Evolutionary conservation across 2,113 vertebrate genomes (phyloP), one percentile per base, ranked within the genome.

Genomic region (Machaerirhynchus nigripectus): DNA sequence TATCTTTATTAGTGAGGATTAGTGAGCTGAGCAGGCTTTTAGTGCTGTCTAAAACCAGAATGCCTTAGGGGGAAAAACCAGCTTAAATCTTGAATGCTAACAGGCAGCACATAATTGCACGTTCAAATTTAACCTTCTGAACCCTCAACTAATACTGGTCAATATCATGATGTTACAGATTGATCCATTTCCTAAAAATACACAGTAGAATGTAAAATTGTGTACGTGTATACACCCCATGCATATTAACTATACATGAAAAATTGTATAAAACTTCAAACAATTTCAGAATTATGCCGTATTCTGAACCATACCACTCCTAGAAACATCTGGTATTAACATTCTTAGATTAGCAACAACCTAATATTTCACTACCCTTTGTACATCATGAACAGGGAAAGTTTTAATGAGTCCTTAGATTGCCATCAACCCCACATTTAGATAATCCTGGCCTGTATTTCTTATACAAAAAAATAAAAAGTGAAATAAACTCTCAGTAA

Each of bases 211-310:
- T 11, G 15, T 3, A 46, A 6, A 70, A 4, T 7, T 6, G 13
- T 10, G 9, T 1, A 11, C 9, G 6, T 0, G 6, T 8, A 7
- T 4, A 27, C 2, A 11, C 27, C 1, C 5, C 24, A 11, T 19
- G 7, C 6, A 39, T 70, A 22, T 16, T 30, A 67, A 59, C 28
- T 50, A 14, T 2, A 59, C 7, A 42, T 42, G 6, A 42, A 77
- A 71, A 77, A 27, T 18, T 9, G 3, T 6, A 31, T 27, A 68
- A 44, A 74, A 18, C 12, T 37, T 61, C 3, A 46, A 73, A 39
- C 2, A 33, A 24, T 19, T 50, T 56, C 7, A 20, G 44, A 60
- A 22, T 65, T 76, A 33, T 16, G 52, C 17, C 1, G 1, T 28
- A 61, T 40, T 57, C 17, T 55, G 52, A 31, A 19, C 30, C 11